Conservation (phyloP, 2,888 invertebrate species). For the Eulithis testata region DNA sequence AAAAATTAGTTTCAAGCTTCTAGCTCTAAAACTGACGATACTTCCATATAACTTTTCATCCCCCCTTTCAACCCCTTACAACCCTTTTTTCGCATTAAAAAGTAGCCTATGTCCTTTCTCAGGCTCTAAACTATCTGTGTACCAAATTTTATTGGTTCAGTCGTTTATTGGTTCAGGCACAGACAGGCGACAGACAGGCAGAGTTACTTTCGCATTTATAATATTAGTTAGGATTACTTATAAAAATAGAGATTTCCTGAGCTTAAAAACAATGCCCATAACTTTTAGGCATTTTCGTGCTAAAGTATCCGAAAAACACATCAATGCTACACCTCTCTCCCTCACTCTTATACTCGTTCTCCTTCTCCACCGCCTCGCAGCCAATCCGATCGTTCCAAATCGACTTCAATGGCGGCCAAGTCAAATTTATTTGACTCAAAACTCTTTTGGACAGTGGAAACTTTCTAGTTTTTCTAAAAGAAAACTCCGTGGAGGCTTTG, state of each 20-base stretch:
- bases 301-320: slow-evolving; percentile 41
- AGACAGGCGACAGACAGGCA: no score
- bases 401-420: slow-evolving; percentile 47
- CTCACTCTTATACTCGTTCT: slow-evolving; percentile 20
- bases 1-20: no score
- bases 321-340: slow-evolving; percentile 38
- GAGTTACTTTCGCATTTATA: no score
- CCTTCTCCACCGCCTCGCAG: slow-evolving; percentile 23
- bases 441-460: slow-evolving; percentile 38
- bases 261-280: not conserved
- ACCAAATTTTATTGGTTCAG: no score
- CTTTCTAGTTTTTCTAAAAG: slow-evolving; percentile 21
- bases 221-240: not conserved
- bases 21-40: no score
- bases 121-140: no score
- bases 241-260: not conserved
- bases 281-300: slow-evolving; percentile 13
- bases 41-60: no score
- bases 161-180: no score
- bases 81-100: no score
- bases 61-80: no score
- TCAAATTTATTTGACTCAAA: slow-evolving; percentile 38
- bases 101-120: no score
- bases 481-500: slow-evolving; percentile 37
- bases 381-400: slow-evolving; percentile 45